These are phyloP conservation scores for Troides oblongomaculatus DNA, from an alignment of 2,888 invertebrate species.

Conservation along the genomic window DNA sequence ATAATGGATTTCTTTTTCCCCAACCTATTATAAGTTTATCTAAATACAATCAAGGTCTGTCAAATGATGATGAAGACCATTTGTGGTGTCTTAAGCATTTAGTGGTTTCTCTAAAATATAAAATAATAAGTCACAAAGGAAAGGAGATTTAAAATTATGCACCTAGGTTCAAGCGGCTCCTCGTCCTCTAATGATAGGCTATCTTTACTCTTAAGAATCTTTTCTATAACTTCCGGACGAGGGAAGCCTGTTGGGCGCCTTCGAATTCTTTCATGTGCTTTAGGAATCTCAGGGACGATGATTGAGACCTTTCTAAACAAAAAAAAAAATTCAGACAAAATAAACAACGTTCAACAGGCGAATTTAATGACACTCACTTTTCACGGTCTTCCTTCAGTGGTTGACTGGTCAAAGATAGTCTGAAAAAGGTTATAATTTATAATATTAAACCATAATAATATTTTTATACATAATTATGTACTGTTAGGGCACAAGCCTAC, in stretches of 20 bases:
- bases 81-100: too few species aligned
- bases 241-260: constrained; percentile 60
- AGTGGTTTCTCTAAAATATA: not conserved
- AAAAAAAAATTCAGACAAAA: constrained; percentile 25
- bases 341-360: not conserved
- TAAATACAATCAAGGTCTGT: too few species aligned
- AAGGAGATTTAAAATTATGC: not conserved
- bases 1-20: too few species aligned
- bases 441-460: too few species aligned
- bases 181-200: constrained; percentile 35
- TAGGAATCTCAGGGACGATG: constrained; percentile 35
- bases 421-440: not conserved
- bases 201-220: constrained; percentile 34
- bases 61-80: too few species aligned
- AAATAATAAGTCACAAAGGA: not conserved
- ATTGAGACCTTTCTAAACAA: constrained; percentile 58
- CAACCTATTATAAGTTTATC: too few species aligned
- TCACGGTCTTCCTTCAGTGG: constrained; percentile 33
- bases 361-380: constrained; percentile 42
- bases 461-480: too few species aligned
- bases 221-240: constrained; percentile 45
- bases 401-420: not conserved
- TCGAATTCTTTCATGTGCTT: constrained; percentile 44
- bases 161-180: constrained; percentile 28
- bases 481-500: too few species aligned